Evolutionary conservation across 2,888 invertebrate species (phyloP), one percentile per base, ranked within the genome.

Genomic region (Bibio marci): DNA sequence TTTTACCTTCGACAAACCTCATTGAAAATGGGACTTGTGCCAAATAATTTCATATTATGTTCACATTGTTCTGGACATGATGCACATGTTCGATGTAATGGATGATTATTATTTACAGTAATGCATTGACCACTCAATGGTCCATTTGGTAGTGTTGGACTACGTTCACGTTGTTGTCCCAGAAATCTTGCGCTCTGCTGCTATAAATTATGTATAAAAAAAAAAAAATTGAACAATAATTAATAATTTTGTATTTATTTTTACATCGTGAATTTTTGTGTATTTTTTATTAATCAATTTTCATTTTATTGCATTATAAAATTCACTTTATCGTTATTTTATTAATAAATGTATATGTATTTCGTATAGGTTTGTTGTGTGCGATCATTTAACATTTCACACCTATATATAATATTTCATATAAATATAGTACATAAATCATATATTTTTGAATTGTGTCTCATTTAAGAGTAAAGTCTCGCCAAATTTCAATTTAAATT

Each of bases 141-240:
- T 8, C 12, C 18, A 50, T 55, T 54, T 49, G 60, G 58, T 53
- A 58, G 53, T 48, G 58, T 59, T 49, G 58, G 56, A 54, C 59
- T 62, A 55, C 59, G 58, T 52, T 61, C 62, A 50, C 58, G 56
- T 54, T 59, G 56, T 52, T 62, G 62, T 52, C 61, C 60, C 52
- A 62, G 58, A 56, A 60, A 62, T 59, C 62, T 62, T 57, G 62
- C 62, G 62, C 62, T 62, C 62, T 62, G 62, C 62, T 61, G 62
- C 62, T 62, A 54, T 42, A 58, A 49, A 41, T 37, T 6, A 6
- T 6, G 4, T 6, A 28, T 40, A 35, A 41, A 45, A 43, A 37
- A 30, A 14, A 38, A 38, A 19, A 36, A 14, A 10, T 19, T 8
- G n/a, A 25, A 18, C 8, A n/a, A 11, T 18, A 26, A 33, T 12